These are phyloP conservation scores for Anguilla japonica DNA, from an alignment of 2,113 vertebrate species.

Conservation along the genomic window DNA sequence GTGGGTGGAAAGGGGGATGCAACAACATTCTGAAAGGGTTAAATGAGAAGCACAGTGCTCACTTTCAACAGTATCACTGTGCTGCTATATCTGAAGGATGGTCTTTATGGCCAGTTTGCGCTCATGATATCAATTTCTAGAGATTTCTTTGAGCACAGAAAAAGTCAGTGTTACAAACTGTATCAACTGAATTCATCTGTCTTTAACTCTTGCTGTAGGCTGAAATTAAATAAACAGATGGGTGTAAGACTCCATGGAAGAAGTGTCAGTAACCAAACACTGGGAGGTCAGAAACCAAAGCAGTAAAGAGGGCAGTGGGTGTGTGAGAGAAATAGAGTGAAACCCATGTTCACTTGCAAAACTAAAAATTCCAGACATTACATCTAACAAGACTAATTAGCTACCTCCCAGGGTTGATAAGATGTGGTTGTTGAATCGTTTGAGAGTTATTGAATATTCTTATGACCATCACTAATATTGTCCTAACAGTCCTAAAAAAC, in stretches of 20 bases:
- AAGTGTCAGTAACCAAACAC: too few species aligned
- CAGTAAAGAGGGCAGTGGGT: too few species aligned
- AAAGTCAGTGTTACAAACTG: too few species aligned
- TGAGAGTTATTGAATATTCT: neutral
- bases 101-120: neutral
- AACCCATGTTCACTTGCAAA: neutral
- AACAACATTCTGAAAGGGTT: neutral
- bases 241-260: neutral
- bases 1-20: neutral
- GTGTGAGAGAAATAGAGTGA: too few species aligned
- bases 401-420: neutral
- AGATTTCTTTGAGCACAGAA: neutral
- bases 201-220: too few species aligned
- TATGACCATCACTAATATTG: neutral
- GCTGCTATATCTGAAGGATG: neutral
- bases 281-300: too few species aligned
- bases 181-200: too few species aligned
- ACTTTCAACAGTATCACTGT: neutral
- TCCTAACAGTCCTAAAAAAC: too few species aligned
- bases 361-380: neutral
- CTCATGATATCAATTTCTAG: neutral
- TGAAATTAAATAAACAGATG: neutral
- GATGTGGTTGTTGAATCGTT: neutral
- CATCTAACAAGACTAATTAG: neutral
- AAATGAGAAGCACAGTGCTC: neutral